phyloP scores from a whole-genome alignment of 2,797 vertebrate genomes.

The Platyrinchus mystaceus region DNA sequence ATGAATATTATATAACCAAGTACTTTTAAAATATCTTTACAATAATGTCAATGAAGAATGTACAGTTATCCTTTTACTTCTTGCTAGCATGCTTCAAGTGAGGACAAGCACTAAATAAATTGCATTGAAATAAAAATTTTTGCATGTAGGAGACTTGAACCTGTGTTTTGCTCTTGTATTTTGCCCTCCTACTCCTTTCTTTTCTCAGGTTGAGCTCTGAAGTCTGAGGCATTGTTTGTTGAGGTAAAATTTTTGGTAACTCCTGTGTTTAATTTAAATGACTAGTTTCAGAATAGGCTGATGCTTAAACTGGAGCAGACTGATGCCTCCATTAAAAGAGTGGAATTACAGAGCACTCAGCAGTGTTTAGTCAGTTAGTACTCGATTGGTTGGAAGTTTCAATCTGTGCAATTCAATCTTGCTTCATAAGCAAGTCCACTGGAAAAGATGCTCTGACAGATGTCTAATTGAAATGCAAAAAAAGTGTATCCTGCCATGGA shows the following conservation, averaged over 20 bases:
- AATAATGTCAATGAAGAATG: neutral
- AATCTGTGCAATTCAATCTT: neutral
- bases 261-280: neutral
- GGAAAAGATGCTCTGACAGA: conserved; percentile 52
- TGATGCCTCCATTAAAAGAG: neutral
- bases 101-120: neutral
- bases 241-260: neutral
- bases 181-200: neutral
- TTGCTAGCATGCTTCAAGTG: neutral
- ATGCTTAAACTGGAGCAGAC: neutral
- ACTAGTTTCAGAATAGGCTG: neutral
- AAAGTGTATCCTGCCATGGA: neutral
- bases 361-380: neutral
- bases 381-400: neutral
- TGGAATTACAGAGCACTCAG: neutral
- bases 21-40: neutral
- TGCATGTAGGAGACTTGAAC: neutral
- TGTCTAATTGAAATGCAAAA: conserved; percentile 34
- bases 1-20: neutral
- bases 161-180: neutral
- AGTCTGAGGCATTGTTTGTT: neutral
- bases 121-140: neutral
- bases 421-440: neutral
- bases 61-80: neutral
- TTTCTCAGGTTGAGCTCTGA: neutral